phyloP scores from a whole-genome alignment of 2,888 invertebrate species.

The Gasteruption jaculator region DNA sequence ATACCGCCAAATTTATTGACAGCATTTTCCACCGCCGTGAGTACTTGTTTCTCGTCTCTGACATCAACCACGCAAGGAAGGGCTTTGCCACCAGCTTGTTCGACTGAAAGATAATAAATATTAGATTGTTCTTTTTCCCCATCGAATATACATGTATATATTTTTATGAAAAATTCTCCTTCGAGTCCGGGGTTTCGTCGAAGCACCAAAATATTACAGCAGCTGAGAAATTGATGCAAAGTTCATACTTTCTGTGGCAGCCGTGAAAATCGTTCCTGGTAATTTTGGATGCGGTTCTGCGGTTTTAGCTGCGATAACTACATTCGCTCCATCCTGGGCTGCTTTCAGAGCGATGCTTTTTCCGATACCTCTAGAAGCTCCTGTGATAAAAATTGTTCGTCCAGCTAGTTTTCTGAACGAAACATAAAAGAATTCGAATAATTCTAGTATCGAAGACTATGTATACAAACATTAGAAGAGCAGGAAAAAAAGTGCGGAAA shows the following conservation, averaged over 20 bases:
- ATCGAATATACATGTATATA: no score
- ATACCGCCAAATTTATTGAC: constrained; percentile 90
- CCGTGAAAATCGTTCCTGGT: constrained; percentile 87
- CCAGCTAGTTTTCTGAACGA: constrained; percentile 70
- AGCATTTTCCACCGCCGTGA: constrained; percentile 68
- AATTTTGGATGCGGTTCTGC: constrained; percentile 85
- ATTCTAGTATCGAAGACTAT: no score
- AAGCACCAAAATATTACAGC: neutral
- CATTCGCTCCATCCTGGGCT: constrained; percentile 87
- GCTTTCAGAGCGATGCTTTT: constrained; percentile 91
- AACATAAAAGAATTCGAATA: no score
- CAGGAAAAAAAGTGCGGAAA: no score
- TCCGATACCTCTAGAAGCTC: constrained; percentile 95
- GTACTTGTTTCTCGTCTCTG: constrained; percentile 73
- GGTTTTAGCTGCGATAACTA: constrained; percentile 89
- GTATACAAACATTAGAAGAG: no score
- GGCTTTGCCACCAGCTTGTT: constrained; percentile 79
- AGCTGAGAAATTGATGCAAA: neutral
- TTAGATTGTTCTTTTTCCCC: no score
- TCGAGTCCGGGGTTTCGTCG: neutral
- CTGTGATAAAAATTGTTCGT: constrained; percentile 89
- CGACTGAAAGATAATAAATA: constrained; percentile 60
- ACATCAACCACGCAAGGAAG: constrained; percentile 87
- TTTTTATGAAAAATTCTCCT: neutral
- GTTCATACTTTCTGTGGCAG: constrained; percentile 79